Conservation (phyloP, 1,140 invertebrate genomes). For the Physella acuta region DNA sequence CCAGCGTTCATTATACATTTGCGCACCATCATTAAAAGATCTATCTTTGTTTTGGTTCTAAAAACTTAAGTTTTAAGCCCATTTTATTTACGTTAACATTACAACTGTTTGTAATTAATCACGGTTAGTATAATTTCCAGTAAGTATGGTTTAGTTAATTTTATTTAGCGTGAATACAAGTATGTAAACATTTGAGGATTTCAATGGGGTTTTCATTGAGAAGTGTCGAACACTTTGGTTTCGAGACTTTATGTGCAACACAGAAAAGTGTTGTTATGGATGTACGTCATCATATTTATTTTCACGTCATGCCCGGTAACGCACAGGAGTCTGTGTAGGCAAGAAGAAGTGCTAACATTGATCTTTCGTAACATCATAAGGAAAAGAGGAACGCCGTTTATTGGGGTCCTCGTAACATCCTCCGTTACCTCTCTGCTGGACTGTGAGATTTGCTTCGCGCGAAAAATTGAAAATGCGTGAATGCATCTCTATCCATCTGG, state of each 20-base stretch:
- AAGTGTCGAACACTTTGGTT: too few species aligned
- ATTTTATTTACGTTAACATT: too few species aligned
- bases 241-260: background rate
- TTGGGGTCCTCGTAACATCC: background rate
- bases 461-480: conserved; percentile 60
- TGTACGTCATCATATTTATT: background rate
- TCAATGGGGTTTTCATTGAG: too few species aligned
- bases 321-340: background rate
- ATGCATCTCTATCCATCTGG: conserved; percentile 83
- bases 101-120: too few species aligned
- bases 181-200: too few species aligned
- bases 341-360: background rate
- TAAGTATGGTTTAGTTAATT: too few species aligned
- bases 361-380: background rate
- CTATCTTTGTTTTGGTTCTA: too few species aligned
- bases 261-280: background rate
- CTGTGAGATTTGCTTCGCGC: conserved; percentile 18
- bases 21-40: too few species aligned
- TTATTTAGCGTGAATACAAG: too few species aligned
- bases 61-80: too few species aligned
- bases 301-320: conserved; percentile 5
- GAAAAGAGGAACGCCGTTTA: background rate
- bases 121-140: too few species aligned
- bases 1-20: too few species aligned
- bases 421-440: conserved; percentile 2